phyloP scores from a whole-genome alignment of 2,797 vertebrate genomes.

The Dermochelys coriacea region DNA sequence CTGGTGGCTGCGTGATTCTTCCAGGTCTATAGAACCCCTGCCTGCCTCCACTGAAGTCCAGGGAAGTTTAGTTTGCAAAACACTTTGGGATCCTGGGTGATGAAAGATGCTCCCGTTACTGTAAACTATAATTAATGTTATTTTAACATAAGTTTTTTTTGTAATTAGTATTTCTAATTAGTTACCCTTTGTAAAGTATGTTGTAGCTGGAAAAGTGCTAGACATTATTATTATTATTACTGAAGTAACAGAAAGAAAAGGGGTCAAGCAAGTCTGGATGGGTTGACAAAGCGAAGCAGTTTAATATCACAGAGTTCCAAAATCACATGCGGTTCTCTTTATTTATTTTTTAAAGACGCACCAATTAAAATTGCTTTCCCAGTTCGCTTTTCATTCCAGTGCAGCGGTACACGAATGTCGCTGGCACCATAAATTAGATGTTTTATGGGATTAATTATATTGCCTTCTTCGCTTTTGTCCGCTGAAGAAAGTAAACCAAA shows the following conservation, averaged over 20 bases:
- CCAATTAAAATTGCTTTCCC: slow-evolving; percentile 43
- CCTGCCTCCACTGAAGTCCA: not conserved
- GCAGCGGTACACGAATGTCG: slow-evolving; percentile 3
- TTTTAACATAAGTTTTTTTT: not conserved
- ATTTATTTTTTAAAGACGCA: slow-evolving; percentile 39
- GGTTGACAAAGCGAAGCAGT: slow-evolving; percentile 41
- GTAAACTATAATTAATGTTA: not conserved
- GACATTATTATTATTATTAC: not conserved
- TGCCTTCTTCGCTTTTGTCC: slow-evolving; percentile 21
- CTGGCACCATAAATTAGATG: slow-evolving; percentile 26
- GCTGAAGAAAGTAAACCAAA: slow-evolving; percentile 75
- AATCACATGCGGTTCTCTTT: slow-evolving; percentile 32
- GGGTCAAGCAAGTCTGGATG: not conserved
- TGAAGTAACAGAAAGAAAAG: not conserved
- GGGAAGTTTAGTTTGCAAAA: not conserved
- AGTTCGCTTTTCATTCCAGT: slow-evolving; percentile 5
- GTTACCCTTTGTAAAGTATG: not conserved
- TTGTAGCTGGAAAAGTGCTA: not conserved
- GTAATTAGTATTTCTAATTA: not conserved
- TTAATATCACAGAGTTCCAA: slow-evolving; percentile 14
- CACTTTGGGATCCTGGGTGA: not conserved
- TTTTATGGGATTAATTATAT: slow-evolving; percentile 53
- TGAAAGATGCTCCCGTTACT: not conserved
- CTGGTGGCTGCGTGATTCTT: slow-evolving; percentile 19
- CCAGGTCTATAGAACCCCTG: not conserved